A percentile compares a stretch with the other conserved stretches of the same genome.
These are phyloP conservation scores for Drosophila mulleri DNA, from an alignment of 2,888 invertebrate genomes.

Conservation along the genomic window DNA sequence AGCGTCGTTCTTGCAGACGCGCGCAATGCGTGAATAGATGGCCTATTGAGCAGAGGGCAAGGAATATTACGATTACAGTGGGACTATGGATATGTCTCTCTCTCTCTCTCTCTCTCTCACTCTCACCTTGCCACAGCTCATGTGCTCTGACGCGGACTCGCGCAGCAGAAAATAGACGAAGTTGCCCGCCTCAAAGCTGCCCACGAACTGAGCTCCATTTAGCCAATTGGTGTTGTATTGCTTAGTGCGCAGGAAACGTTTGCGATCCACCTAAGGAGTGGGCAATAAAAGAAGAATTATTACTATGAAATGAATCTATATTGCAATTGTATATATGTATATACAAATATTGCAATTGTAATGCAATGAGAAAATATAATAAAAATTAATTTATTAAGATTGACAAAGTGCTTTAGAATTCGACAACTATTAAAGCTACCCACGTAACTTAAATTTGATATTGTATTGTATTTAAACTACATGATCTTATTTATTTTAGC, in stretches of 20 bases:
- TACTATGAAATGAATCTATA: no score
- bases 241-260: slow-evolving; percentile 88
- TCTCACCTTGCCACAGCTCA: slow-evolving; percentile 95
- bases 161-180: slow-evolving; percentile 96
- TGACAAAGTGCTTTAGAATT: not conserved
- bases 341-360: no score
- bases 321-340: no score
- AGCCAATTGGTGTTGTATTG: slow-evolving; percentile 95
- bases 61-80: not conserved
- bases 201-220: slow-evolving; percentile 96
- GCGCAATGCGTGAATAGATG: slow-evolving; percentile 94
- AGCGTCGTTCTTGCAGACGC: slow-evolving; percentile 95
- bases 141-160: slow-evolving; percentile 95
- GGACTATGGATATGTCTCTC: not conserved
- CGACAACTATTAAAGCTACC: not conserved
- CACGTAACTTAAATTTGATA: not conserved
- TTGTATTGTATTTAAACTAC: no score
- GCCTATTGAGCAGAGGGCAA: slow-evolving; percentile 86
- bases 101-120: no score
- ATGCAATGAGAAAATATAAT: no score
- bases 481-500: no score
- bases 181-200: slow-evolving; percentile 94
- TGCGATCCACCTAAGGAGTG: slow-evolving; percentile 64
- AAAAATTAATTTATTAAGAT: no score
- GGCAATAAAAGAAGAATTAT: no score